Conservation (phyloP, 2,113 vertebrate species). For the Melanotaenia duboulayi region DNA sequence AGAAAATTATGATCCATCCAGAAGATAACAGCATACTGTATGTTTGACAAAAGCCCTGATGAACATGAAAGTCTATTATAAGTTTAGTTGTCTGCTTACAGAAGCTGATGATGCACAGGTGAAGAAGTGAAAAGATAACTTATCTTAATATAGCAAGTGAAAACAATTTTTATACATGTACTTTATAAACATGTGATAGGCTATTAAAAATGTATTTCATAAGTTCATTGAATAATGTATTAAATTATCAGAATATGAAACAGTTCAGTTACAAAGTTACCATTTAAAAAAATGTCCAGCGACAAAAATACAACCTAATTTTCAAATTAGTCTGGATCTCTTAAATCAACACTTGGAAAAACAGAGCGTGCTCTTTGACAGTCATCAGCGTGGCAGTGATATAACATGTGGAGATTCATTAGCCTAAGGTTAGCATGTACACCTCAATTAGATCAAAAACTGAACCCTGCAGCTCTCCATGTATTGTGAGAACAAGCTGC, state of each 20-base stretch:
- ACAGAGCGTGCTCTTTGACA: background rate
- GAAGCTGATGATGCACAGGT: slow-evolving; percentile 6
- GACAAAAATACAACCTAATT: background rate
- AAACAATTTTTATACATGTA: no score
- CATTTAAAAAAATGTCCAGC: no score
- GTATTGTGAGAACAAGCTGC: background rate
- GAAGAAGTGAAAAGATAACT: background rate
- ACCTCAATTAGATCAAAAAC: background rate
- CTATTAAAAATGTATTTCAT: no score
- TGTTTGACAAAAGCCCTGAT: slow-evolving; percentile 24
- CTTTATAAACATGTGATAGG: no score
- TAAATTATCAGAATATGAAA: no score
- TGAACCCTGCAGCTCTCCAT: slow-evolving; percentile 8
- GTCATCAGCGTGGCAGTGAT: background rate
- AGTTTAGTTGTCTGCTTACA: slow-evolving; percentile 16
- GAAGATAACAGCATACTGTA: slow-evolving; percentile 13
- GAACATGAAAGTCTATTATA: slow-evolving; percentile 4
- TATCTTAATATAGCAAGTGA: background rate
- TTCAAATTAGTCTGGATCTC: background rate
- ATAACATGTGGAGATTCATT: slow-evolving; percentile 2
- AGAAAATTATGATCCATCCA: slow-evolving; percentile 26
- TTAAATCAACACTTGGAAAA: background rate
- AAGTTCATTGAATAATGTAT: no score
- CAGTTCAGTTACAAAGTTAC: no score
- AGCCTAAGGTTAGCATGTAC: slow-evolving; percentile 6